Evolutionary conservation across 2,888 invertebrate genomes (phyloP), one percentile per base, ranked within the genome.

Genomic region (Podotricha telesiphe): DNA sequence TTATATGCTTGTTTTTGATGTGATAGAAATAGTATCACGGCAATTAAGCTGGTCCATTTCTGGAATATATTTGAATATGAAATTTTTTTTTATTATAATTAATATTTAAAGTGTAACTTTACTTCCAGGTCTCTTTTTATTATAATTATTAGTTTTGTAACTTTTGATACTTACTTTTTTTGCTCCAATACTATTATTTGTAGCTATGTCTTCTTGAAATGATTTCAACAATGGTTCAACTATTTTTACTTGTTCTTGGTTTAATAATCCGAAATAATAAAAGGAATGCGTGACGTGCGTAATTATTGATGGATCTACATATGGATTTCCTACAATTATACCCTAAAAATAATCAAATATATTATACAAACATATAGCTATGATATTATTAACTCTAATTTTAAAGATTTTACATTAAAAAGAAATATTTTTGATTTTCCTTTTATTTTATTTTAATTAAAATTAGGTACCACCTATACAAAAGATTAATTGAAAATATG

Each of bases 1-100:
- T 93, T 93, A 81, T 92, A 92, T 0, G 78, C 89, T 58, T 92
- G 91, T 65, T 76, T 80, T 73, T 88, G 89, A 65, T 87, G 78
- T 3, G 87, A 78, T 17, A 90, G 58, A 48, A 78, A 70, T 7
- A 91, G 76, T 0, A 91, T 72, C 0, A 85, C 53, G 0, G 78
- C 70, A 1, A 91, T 75, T 0, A 91, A 75, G 34, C 63, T 76
- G 68, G 75, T 82, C 88, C 88, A 93, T 85, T 86, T 88, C 92
- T 91, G 80, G 19, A 79, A 82, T 28, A 47, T 55, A 20, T 20
- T 13, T 20, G 13, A 20, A 20, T 20, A 37, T 37, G 8, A 37
- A 37, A 28, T 28, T 28, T 4, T 28, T 28, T 4, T 4, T 28
- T 28, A 28, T 28, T 28, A 28, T 28, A 4, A 28, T 28, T 4